These are phyloP conservation scores for Phylloscopus whistleri DNA, from an alignment of 2,113 vertebrate species.

Conservation along the genomic window DNA sequence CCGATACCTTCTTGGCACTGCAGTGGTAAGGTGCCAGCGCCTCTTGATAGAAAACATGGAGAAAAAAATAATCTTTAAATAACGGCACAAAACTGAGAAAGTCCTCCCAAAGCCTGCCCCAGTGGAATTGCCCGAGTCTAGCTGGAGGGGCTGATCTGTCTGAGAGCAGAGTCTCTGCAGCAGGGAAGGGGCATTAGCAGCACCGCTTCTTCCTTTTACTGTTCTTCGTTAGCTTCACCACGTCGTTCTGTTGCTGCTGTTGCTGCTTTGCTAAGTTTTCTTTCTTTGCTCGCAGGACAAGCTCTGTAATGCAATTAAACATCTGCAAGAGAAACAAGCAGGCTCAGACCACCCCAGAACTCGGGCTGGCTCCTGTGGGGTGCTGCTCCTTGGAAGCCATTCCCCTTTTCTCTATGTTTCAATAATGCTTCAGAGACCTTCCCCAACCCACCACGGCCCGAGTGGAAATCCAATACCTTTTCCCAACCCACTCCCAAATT, in stretches of 20 bases:
- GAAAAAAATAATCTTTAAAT: slow-evolving; percentile 81
- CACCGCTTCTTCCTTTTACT: slow-evolving; percentile 99
- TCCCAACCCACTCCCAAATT: background rate
- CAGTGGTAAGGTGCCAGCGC: slow-evolving; percentile 71
- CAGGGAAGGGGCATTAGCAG: slow-evolving; percentile 82
- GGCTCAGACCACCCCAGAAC: background rate
- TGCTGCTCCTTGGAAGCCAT: background rate
- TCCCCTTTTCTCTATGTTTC: background rate
- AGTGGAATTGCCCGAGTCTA: slow-evolving; percentile 62
- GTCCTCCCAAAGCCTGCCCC: slow-evolving; percentile 73
- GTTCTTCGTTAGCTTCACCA: slow-evolving; percentile 96
- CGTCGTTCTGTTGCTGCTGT: slow-evolving; percentile 97
- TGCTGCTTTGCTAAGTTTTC: slow-evolving; percentile 96
- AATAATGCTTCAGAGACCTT: background rate
- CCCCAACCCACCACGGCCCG: fast-evolving
- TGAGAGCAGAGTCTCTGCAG: slow-evolving; percentile 74
- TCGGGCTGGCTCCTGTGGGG: background rate
- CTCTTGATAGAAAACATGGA: slow-evolving; percentile 77
- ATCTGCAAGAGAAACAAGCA: slow-evolving; percentile 82
- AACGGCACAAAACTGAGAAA: slow-evolving; percentile 77
- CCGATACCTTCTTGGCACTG: slow-evolving; percentile 79
- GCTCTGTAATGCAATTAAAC: slow-evolving; percentile 99
- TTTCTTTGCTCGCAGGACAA: slow-evolving; percentile 97
- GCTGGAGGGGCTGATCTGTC: slow-evolving; percentile 69
- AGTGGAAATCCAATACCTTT: background rate